Percentiles rank a stretch among this genome's conserved stretches.
These are phyloP conservation scores for Spicauda simplicius DNA, from an alignment of 2,888 invertebrate species.

Conservation along the genomic window DNA sequence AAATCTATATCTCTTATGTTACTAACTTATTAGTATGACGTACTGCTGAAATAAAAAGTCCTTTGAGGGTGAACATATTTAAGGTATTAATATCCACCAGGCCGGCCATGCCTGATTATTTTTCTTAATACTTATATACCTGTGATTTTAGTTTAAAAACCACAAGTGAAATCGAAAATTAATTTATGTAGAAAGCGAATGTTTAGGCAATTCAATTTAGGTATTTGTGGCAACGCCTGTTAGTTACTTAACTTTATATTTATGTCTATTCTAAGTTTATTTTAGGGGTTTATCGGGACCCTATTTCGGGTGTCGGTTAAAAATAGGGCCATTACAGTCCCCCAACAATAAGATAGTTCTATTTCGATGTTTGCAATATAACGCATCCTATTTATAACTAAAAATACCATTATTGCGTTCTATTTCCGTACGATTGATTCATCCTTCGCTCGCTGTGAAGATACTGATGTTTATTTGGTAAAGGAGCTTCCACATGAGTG, in stretches of 20 bases:
- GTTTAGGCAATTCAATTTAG: background rate
- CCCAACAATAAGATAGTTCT: slow-evolving; percentile 19
- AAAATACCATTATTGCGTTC: slow-evolving; percentile 32
- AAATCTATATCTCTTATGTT: no score
- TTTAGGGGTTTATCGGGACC: slow-evolving; percentile 12
- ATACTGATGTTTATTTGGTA: background rate
- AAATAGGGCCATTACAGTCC: slow-evolving; percentile 21
- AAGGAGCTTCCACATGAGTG: no score
- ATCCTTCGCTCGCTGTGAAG: background rate
- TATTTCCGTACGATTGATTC: slow-evolving; percentile 41
- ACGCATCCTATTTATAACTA: slow-evolving; percentile 37
- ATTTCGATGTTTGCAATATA: slow-evolving; percentile 17
- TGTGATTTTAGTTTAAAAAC: no score
- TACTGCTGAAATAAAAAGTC: no score
- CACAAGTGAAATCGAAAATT: no score
- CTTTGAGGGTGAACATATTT: no score
- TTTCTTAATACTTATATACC: no score
- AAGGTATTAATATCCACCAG: no score
- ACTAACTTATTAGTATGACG: no score
- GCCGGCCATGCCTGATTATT: no score
- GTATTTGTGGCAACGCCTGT: background rate
- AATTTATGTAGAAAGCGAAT: no score
- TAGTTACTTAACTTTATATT: no score
- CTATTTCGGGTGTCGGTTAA: slow-evolving; percentile 15
- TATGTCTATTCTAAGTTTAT: slow-evolving; percentile 5